Conservation (phyloP, 2,797 vertebrate species). For the Meda fulgida region DNA sequence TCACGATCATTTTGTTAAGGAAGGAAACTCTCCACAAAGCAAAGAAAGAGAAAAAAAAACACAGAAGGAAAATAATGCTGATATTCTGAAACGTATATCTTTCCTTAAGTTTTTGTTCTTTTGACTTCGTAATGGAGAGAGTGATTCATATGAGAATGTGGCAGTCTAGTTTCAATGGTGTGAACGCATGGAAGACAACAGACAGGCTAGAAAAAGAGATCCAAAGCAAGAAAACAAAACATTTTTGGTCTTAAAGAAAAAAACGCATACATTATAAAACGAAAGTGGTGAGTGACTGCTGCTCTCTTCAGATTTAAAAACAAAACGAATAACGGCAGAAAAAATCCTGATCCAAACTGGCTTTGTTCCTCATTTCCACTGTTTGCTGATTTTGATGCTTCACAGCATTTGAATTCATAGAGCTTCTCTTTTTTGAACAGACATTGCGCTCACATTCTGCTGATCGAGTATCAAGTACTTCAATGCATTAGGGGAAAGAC, state of each 20-base stretch:
- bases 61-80: constrained; percentile 45
- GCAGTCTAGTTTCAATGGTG: constrained; percentile 73
- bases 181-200: constrained; percentile 86
- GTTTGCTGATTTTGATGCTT: constrained; percentile 67
- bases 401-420: constrained; percentile 76
- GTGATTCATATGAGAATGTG: constrained; percentile 66
- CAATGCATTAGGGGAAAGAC: constrained; percentile 77
- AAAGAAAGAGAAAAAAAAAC: constrained; percentile 53
- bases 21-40: constrained; percentile 65
- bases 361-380: constrained; percentile 75
- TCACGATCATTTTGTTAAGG: constrained; percentile 21
- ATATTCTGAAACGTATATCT: constrained; percentile 25
- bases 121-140: constrained; percentile 66
- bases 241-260: constrained; percentile 57
- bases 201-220: constrained; percentile 77
- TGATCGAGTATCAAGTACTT: constrained; percentile 73
- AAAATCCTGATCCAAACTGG: constrained; percentile 69
- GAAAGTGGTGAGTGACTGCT: constrained; percentile 72
- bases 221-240: constrained; percentile 72
- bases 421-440: constrained; percentile 73
- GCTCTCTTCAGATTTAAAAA: constrained; percentile 74
- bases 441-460: constrained; percentile 75
- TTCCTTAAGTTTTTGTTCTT: constrained; percentile 68
- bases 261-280: constrained; percentile 68
- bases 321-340: constrained; percentile 24